Evolutionary conservation across 2,113 vertebrate genomes (phyloP).

Genomic region (Hemiscyllium ocellatum): DNA sequence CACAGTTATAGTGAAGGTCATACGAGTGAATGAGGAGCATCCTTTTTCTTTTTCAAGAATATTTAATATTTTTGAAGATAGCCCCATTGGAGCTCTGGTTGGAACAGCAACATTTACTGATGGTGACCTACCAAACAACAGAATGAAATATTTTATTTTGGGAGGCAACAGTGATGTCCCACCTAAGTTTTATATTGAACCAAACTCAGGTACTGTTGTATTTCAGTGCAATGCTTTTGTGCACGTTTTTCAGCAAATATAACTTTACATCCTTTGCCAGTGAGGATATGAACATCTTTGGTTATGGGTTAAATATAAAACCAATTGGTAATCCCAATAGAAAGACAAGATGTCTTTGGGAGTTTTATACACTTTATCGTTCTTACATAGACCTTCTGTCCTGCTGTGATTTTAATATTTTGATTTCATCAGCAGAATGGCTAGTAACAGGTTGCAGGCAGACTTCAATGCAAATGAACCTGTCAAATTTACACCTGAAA

Average conservation of each 20-base stretch:
- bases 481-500: background rate
- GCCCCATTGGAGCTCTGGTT: background rate
- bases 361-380: background rate
- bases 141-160: background rate
- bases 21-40: background rate
- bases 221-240: background rate
- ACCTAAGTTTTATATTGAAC: slow-evolving; percentile 33
- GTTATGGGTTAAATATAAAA: background rate
- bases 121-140: background rate
- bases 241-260: background rate
- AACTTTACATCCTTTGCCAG: background rate
- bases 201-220: background rate
- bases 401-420: background rate
- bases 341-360: background rate
- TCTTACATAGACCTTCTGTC: background rate
- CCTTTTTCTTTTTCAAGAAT: background rate
- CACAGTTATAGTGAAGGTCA: slow-evolving; percentile 30
- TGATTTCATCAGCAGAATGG: background rate
- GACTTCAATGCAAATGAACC: background rate
- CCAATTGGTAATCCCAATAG: background rate
- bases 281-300: background rate
- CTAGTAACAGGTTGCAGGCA: background rate
- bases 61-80: slow-evolving; percentile 20
- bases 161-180: slow-evolving; percentile 27
- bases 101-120: slow-evolving; percentile 13